These are phyloP conservation scores for Pseudochirops corinnae DNA, from an alignment of 2,797 vertebrate species.

Conservation along the genomic window DNA sequence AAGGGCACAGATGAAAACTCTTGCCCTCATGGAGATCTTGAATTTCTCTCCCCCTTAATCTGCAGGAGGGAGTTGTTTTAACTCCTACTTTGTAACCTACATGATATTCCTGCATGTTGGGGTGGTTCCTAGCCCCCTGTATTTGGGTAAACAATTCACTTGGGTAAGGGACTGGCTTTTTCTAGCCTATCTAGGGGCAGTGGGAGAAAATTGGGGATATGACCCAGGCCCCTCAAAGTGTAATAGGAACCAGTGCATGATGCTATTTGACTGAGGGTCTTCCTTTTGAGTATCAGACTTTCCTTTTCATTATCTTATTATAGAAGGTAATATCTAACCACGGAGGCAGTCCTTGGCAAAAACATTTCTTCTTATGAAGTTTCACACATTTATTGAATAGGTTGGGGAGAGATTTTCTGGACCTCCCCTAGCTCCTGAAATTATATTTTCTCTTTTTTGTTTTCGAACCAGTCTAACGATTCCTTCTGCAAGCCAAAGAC, in stretches of 20 bases:
- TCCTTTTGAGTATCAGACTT: neutral
- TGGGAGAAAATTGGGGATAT: neutral
- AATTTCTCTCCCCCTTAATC: neutral
- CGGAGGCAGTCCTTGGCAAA: neutral
- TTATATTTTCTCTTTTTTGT: constrained; percentile 21
- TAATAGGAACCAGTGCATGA: neutral
- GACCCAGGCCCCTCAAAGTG: neutral
- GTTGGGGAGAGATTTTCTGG: neutral
- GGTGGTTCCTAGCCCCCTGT: neutral
- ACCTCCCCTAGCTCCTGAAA: constrained; percentile 11
- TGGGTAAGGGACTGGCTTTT: neutral
- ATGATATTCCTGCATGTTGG: neutral
- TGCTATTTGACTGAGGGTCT: neutral
- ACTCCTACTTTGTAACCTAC: neutral
- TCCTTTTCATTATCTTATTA: neutral
- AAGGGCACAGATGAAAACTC: neutral
- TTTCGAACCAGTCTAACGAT: neutral
- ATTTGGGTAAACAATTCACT: neutral
- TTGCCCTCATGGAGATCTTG: neutral
- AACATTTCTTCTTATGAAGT: constrained; percentile 11
- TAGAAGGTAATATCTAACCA: neutral
- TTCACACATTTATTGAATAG: constrained; percentile 35
- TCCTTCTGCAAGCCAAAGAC: constrained; percentile 17
- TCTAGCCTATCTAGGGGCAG: neutral
- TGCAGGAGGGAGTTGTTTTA: neutral